These are phyloP conservation scores for Cephalopachus bancanus DNA, from an alignment of 2,797 vertebrate species.

Conservation along the genomic window DNA sequence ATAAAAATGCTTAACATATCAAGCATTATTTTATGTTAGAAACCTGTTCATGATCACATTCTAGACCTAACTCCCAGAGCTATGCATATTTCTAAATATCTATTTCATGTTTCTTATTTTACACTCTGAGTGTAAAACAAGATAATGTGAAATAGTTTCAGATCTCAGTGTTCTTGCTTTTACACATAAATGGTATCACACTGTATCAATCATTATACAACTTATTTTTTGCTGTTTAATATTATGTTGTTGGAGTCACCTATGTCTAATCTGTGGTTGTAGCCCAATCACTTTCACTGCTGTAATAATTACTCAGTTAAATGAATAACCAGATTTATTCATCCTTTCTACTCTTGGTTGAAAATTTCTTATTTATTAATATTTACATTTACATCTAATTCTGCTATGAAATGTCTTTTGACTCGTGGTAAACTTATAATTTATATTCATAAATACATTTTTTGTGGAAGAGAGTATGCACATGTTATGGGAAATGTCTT, in stretches of 20 bases:
- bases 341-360: neutral
- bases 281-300: neutral
- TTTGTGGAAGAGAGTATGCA: neutral
- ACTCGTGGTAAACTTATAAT: neutral
- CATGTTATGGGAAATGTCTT: neutral
- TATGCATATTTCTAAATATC: neutral
- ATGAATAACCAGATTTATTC: neutral
- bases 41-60: neutral
- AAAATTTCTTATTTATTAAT: conserved; percentile 8
- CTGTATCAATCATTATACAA: neutral
- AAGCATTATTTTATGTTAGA: neutral
- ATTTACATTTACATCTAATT: neutral
- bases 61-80: neutral
- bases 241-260: neutral
- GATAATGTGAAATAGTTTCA: too few species aligned
- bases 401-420: neutral
- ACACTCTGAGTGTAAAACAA: too few species aligned
- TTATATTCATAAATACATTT: neutral
- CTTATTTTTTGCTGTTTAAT: neutral
- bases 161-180: neutral
- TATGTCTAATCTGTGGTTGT: neutral
- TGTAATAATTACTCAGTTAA: neutral
- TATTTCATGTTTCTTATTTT: neutral
- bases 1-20: neutral
- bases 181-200: neutral